Base-by-base conservation (phyloP, 2,797 vertebrate genomes). In the Neosilurus hyrtlii region DNA sequence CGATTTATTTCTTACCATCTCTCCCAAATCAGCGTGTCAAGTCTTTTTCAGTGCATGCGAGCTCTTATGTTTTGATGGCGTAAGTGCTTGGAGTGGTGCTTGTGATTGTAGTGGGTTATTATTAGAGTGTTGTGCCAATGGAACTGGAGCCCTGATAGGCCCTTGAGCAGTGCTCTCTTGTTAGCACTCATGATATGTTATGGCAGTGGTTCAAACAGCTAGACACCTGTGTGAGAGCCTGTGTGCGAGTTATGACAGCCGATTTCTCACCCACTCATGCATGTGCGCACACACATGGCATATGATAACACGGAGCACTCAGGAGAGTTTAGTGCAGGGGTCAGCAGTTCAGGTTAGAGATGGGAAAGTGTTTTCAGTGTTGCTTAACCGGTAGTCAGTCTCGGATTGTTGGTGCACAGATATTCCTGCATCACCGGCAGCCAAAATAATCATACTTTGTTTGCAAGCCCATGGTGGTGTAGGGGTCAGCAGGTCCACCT, bases 91-190 rank as follows among this genome's bases (percentile, higher is more conserved):
- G 26, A 57, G 54, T 59, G 62, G 73, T 83, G 65, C 65, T 59
- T 78, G 54, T 57, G 65, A 56, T 22, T 68, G 54, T 61, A 78
- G 56, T 81, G 51, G 20, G 49, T 54, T 83, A 79, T 83, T 83
- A 79, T 73, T 83, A 83, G 76, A 18, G 20, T 54, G 66, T 52
- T 79, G 66, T 71, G 67, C 52, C 5, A 10, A 78, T 63, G 76
- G 68, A 78, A 79, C 72, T 51, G 59, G 59, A 62, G 12, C 51
- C 35, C 66, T 86, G 82, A 82, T 83, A 59, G 71, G 37, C 71
- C 52, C 80, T 82, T 84, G 86, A 84, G 59, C 72, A 54, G 37
- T 52, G 18, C 20, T 43, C 86, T 80, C 80, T 84, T 67, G 78
- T 85, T 82, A 83, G 70, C 79, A 85, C 79, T 73, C 49, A 49